These are phyloP conservation scores for Melinopterus prodromus DNA, from an alignment of 2,888 invertebrate genomes.

Conservation along the genomic window DNA sequence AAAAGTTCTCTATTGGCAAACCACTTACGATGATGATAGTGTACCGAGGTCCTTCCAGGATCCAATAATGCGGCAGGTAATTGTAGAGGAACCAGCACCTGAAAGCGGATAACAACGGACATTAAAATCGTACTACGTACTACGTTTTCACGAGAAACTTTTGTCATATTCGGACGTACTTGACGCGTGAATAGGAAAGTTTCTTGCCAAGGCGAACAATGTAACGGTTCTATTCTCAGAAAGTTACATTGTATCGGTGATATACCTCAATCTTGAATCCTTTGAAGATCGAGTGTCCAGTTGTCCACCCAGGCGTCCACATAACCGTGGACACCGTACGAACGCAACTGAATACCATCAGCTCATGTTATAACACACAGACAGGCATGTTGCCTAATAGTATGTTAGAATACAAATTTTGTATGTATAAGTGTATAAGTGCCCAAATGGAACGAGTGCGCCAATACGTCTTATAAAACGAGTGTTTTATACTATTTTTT, in stretches of 20 bases:
- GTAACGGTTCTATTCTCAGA: neutral
- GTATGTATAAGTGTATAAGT: too few species aligned
- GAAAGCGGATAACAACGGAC: slow-evolving; percentile 43
- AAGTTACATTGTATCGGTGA: neutral
- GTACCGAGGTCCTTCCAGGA: slow-evolving; percentile 87
- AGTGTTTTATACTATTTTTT: too few species aligned
- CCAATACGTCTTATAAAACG: too few species aligned
- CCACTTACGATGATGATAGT: slow-evolving; percentile 78
- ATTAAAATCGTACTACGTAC: slow-evolving; percentile 19
- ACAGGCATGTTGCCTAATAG: too few species aligned
- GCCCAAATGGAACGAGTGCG: too few species aligned
- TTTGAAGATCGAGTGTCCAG: too few species aligned
- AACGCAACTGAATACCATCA: too few species aligned
- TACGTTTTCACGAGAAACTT: neutral
- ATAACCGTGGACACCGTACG: too few species aligned
- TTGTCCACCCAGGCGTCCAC: too few species aligned
- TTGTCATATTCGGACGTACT: neutral
- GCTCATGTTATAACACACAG: too few species aligned
- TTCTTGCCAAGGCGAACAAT: neutral
- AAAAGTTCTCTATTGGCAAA: neutral
- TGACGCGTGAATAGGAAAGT: neutral
- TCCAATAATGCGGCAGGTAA: slow-evolving; percentile 83
- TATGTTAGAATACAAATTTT: too few species aligned
- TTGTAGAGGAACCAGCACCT: slow-evolving; percentile 90
- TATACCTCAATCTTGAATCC: too few species aligned